These are phyloP conservation scores for Lithophane ornitopus DNA, from an alignment of 2,888 invertebrate species.

Conservation along the genomic window DNA sequence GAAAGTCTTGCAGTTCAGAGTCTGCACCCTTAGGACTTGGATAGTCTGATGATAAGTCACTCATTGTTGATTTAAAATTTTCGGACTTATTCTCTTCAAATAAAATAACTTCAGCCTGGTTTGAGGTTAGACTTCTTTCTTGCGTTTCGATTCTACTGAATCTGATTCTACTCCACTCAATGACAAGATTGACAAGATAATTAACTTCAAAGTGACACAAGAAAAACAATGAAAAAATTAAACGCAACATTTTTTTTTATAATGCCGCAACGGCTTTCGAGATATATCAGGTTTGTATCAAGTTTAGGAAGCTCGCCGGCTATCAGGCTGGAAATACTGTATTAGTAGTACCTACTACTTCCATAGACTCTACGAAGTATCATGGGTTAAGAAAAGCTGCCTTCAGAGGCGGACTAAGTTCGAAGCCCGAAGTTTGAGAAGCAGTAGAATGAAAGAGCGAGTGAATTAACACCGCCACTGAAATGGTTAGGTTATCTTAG, in stretches of 20 bases:
- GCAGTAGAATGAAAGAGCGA: neutral
- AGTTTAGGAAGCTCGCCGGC: neutral
- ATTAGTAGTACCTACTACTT: neutral
- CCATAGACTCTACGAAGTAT: no score
- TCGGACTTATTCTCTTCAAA: constrained; percentile 8
- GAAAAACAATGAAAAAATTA: constrained; percentile 24
- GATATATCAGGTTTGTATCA: neutral
- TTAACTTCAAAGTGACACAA: neutral
- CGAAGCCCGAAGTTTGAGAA: neutral
- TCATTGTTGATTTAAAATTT: constrained; percentile 71
- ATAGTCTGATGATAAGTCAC: constrained; percentile 84
- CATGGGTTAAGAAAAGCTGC: neutral
- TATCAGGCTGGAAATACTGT: neutral
- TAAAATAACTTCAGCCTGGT: constrained; percentile 5
- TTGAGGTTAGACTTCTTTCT: constrained; percentile 48
- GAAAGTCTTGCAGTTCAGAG: constrained; percentile 95
- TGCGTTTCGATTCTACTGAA: constrained; percentile 18
- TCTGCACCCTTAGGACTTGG: constrained; percentile 89
- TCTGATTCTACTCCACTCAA: neutral
- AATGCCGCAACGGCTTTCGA: neutral
- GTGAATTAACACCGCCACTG: neutral
- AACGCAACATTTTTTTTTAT: constrained; percentile 18
- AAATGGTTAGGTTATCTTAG: neutral
- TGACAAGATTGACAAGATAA: neutral
- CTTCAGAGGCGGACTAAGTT: neutral